These are phyloP conservation scores for Lochmaea crataegi DNA, from an alignment of 2,888 invertebrate genomes.

Conservation along the genomic window DNA sequence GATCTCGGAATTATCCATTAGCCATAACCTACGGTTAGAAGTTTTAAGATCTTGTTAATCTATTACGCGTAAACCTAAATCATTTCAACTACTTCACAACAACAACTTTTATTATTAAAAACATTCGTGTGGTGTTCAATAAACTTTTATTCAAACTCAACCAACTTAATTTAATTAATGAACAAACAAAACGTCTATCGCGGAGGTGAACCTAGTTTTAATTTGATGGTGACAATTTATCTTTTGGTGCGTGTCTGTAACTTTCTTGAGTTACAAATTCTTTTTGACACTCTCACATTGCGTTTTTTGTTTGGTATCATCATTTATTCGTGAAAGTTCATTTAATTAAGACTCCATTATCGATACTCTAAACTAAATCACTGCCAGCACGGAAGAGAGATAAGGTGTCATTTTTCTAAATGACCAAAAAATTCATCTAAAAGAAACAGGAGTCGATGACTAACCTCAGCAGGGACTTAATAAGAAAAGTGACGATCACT, in stretches of 20 bases:
- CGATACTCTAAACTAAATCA: neutral
- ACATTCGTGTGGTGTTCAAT: too few relatives aligned
- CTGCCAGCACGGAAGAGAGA: neutral
- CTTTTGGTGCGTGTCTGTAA: neutral
- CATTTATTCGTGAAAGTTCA: neutral
- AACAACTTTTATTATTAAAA: too few relatives aligned
- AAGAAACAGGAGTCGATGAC: too few relatives aligned
- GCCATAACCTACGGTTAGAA: slow-evolving; percentile 17
- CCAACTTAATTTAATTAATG: too few relatives aligned
- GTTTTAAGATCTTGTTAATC: neutral
- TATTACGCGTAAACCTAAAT: too few relatives aligned
- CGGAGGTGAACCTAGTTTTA: too few relatives aligned
- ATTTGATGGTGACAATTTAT: neutral
- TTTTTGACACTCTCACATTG: neutral
- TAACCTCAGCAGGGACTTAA: too few relatives aligned
- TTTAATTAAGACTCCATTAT: neutral
- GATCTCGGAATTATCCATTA: slow-evolving; percentile 33
- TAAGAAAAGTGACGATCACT: too few relatives aligned
- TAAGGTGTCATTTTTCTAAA: neutral
- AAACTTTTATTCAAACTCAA: too few relatives aligned
- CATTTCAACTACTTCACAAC: too few relatives aligned
- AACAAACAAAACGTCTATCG: too few relatives aligned
- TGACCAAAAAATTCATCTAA: neutral
- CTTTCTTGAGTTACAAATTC: neutral
- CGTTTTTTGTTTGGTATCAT: neutral